Conservation (phyloP, 2,797 vertebrate genomes). For the Chelidonichthys spinosus region DNA sequence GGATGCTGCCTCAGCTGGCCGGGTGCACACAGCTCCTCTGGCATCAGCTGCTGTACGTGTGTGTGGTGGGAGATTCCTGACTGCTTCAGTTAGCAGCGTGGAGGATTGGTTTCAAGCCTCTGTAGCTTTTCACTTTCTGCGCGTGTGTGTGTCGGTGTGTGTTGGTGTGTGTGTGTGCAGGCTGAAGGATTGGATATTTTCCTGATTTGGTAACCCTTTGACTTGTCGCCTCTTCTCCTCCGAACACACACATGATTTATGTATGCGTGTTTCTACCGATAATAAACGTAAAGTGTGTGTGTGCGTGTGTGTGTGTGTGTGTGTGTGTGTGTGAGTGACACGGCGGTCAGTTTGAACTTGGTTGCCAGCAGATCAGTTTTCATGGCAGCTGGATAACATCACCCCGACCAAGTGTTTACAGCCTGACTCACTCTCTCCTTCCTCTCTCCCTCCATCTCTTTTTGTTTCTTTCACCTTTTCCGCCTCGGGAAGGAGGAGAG, state of each 20-base stretch:
- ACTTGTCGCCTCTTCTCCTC: constrained; percentile 52
- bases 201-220: constrained; percentile 46
- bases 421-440: constrained; percentile 60
- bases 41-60: constrained; percentile 11
- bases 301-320: constrained; percentile 3
- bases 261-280: constrained; percentile 1
- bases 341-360: constrained; percentile 30
- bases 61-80: constrained; percentile 34
- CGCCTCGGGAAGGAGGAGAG: constrained; percentile 4
- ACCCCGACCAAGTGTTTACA: constrained; percentile 70
- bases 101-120: constrained; percentile 57
- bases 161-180: background rate
- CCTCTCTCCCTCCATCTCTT: constrained; percentile 20
- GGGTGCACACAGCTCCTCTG: background rate
- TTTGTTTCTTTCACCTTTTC: constrained; percentile 30
- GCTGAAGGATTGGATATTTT: constrained; percentile 44
- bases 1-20: constrained; percentile 19
- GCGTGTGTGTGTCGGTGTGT: constrained; percentile 9
- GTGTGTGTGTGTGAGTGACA: constrained; percentile 13
- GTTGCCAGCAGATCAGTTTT: constrained; percentile 65
- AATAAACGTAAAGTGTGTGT: constrained; percentile 9
- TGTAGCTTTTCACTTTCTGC: constrained; percentile 39
- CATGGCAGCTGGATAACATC: constrained; percentile 75
- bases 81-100: constrained; percentile 54
- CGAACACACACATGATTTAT: constrained; percentile 17